Evolutionary conservation across 2,888 invertebrate genomes (phyloP).

Genomic region (Theretra japonica): DNA sequence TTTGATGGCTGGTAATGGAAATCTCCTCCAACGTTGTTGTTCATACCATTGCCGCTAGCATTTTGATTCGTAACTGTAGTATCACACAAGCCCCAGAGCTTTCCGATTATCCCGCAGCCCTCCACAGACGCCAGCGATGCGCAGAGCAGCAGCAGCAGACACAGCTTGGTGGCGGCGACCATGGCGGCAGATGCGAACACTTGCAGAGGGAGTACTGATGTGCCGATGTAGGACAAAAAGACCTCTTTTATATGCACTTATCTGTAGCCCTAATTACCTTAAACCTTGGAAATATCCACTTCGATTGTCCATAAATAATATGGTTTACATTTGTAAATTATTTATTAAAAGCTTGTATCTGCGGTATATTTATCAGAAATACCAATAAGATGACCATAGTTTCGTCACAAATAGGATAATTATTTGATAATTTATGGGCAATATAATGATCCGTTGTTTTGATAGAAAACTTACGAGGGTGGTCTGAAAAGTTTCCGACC

Average conservation of each 20-base stretch:
- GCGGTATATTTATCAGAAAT: too few species aligned
- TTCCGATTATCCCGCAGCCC: neutral
- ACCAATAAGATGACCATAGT: too few species aligned
- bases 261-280: neutral
- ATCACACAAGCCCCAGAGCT: neutral
- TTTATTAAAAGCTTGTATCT: too few species aligned
- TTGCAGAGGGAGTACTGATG: neutral
- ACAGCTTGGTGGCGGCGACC: neutral
- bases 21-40: neutral
- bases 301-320: neutral
- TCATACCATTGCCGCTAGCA: too few species aligned
- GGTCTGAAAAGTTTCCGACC: too few species aligned
- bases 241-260: neutral
- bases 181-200: neutral
- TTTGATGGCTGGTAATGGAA: too few species aligned
- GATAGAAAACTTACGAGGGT: too few species aligned
- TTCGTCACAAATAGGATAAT: too few species aligned
- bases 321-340: too few species aligned
- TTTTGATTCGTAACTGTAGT: too few species aligned
- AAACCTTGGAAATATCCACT: neutral
- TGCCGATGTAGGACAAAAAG: neutral
- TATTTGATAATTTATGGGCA: too few species aligned
- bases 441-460: too few species aligned
- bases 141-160: constrained; percentile 2
- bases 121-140: neutral